These are phyloP conservation scores for Tamandua tetradactyla DNA, from an alignment of 2,797 vertebrate genomes.

Conservation along the genomic window DNA sequence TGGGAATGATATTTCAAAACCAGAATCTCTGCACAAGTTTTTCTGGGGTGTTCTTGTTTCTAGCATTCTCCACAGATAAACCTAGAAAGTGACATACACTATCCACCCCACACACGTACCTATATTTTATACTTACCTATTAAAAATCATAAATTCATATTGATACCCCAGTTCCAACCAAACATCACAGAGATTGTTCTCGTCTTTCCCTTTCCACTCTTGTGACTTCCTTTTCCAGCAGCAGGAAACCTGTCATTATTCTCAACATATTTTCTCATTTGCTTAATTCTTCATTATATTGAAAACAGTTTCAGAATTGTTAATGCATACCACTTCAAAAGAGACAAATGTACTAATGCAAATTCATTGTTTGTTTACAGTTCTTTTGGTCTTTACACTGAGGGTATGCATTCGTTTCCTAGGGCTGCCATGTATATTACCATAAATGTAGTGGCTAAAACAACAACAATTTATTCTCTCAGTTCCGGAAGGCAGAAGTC, in stretches of 20 bases:
- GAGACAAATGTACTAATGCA: conserved; percentile 33
- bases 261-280: not conserved
- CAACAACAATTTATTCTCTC: too few species aligned
- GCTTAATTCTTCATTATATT: conserved; percentile 38
- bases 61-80: not conserved
- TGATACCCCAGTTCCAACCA: not conserved
- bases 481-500: not conserved
- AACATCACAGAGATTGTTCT: too few species aligned
- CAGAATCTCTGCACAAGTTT: not conserved
- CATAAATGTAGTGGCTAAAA: not conserved
- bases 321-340: not conserved
- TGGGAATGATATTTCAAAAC: not conserved
- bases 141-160: not conserved
- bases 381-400: conserved; percentile 19
- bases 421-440: not conserved
- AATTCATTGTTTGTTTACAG: too few species aligned
- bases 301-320: too few species aligned
- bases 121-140: not conserved
- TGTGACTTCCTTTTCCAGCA: not conserved
- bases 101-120: not conserved
- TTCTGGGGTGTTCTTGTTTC: not conserved
- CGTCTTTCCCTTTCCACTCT: not conserved
- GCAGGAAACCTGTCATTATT: not conserved
- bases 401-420: not conserved
- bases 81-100: not conserved